Evolutionary conservation across 2,797 vertebrate species (phyloP), one percentile per base, ranked within the genome.

Genomic region (Gobio occitaniae): DNA sequence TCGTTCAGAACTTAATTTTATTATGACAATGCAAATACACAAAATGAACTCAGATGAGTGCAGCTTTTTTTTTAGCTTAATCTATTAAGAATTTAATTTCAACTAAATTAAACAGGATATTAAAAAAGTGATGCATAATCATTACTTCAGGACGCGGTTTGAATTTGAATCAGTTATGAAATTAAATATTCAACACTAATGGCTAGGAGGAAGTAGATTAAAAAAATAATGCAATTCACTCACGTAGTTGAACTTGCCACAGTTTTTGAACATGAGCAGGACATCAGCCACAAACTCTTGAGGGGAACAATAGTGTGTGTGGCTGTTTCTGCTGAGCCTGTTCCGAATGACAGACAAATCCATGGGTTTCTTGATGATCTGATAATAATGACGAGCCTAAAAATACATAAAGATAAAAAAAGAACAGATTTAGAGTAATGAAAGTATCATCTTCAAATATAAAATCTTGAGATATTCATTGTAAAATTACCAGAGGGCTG

Each of bases 191-290:
- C 68, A 65, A 56, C 54, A 29, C 54, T 59, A 77, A 81, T 86
- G 59, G 70, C 78, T 47, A 41, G 17, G 17, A 52, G 25, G 63
- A 71, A n/a, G n/a, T 16, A 56, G 72, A 61, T 77, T 47, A 76
- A 10, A 50, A n/a, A n/a, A 78, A 77, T 68, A 71, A 4, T 19
- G 44, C 44, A 41, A 65, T 78, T 69, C 87, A 96, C 97, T 93
- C 94, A 99, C 98, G 56, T 99, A 99, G 92, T 99, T 99, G 93
- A 99, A 99, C 92, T 99, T 99, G 68, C 97, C 98, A 90, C 98
- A 99, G 92, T 99, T 99, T 93, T 93, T 95, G 90, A 99, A 99
- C 98, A 99, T 99, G 88, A 99, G 97, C 84, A 94, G 95, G 85
- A 99, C 96, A 2, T 99, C 98, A 44, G 95, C 92, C 38, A 99